Conservation (phyloP, 2,113 vertebrate species). For the Trogon melanurus region DNA sequence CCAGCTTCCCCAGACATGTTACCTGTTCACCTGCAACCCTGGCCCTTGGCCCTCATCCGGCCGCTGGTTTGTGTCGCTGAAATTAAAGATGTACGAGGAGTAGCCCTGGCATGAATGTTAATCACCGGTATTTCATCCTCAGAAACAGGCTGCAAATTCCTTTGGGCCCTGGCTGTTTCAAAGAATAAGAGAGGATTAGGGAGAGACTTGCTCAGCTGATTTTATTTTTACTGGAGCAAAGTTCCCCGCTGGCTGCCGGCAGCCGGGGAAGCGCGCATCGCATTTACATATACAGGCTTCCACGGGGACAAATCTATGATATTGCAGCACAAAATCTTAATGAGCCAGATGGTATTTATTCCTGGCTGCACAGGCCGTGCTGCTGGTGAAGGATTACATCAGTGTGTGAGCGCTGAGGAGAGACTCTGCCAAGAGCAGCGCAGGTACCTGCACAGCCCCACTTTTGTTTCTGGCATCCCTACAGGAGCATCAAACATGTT, state of each 20-base stretch:
- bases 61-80: neutral
- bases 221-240: neutral
- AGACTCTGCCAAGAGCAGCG: fast-evolving
- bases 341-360: neutral
- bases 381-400: neutral
- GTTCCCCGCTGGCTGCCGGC: neutral
- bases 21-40: neutral
- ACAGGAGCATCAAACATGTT: neutral
- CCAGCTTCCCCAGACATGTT: neutral
- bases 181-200: neutral
- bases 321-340: neutral
- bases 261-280: neutral
- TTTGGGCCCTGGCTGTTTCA: neutral
- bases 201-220: neutral
- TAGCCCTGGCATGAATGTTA: neutral
- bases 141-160: neutral
- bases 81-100: neutral
- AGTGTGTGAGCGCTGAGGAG: neutral
- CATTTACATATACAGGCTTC: neutral
- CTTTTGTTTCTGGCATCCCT: neutral
- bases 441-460: fast-evolving
- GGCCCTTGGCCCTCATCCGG: neutral
- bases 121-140: neutral
- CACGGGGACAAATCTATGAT: fast-evolving
- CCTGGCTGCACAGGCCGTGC: neutral